Evolutionary conservation across 2,888 invertebrate genomes (phyloP).

Genomic region (Nineta flava): DNA sequence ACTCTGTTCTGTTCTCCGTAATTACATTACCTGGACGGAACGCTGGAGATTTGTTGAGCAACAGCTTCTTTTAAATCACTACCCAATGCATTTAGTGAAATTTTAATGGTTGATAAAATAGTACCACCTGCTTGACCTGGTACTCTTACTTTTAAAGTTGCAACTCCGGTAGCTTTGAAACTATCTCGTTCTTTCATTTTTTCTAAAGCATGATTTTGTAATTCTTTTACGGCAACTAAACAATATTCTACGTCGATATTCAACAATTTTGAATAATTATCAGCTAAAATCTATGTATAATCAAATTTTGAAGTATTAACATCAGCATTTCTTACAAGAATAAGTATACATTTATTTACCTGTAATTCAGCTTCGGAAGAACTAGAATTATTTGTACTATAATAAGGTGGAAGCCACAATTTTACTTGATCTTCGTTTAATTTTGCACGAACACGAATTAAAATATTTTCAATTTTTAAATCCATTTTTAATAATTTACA

Average conservation of each 20-base stretch:
- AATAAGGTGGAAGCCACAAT: slow-evolving; percentile 61
- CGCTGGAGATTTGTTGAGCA: slow-evolving; percentile 30
- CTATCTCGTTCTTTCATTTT: slow-evolving; percentile 51
- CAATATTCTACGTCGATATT: slow-evolving; percentile 34
- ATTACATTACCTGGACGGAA: slow-evolving; percentile 25
- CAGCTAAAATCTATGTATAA: slow-evolving; percentile 39
- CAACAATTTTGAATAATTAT: slow-evolving; percentile 37
- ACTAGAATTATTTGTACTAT: slow-evolving; percentile 29
- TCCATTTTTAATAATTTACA: slow-evolving; percentile 8
- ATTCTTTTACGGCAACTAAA: slow-evolving; percentile 37
- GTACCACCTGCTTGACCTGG: slow-evolving; percentile 36
- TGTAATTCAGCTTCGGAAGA: slow-evolving; percentile 29
- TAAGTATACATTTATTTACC: slow-evolving; percentile 23
- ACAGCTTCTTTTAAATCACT: slow-evolving; percentile 37
- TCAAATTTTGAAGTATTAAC: neutral
- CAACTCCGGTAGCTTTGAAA: slow-evolving; percentile 53
- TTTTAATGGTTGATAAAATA: slow-evolving; percentile 34
- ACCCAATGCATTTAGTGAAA: slow-evolving; percentile 35
- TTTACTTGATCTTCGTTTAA: slow-evolving; percentile 52
- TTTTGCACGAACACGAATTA: slow-evolving; percentile 47
- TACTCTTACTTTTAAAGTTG: slow-evolving; percentile 53
- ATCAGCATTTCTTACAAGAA: neutral
- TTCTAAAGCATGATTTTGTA: slow-evolving; percentile 54
- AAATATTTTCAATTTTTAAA: slow-evolving; percentile 36
- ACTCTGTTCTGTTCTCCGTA: too few relatives aligned